These are phyloP conservation scores for Bergia sp. DNA, from an alignment of 92 coral and sea anemone species.

Conservation along the genomic window DNA sequence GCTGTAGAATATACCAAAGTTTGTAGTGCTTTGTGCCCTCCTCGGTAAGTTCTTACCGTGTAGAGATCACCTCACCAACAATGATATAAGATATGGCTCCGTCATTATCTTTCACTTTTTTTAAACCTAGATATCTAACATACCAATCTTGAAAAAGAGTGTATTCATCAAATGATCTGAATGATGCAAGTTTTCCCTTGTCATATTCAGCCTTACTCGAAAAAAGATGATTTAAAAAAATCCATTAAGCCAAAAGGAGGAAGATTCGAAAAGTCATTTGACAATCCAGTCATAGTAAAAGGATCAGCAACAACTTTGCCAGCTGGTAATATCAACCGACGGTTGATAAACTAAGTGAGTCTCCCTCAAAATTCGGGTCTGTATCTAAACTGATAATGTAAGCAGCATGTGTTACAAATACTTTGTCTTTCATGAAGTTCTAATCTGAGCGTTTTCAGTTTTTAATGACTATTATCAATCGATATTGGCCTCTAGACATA, in stretches of 20 bases:
- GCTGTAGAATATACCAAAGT: conserved; percentile 64
- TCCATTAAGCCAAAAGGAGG: conserved; percentile 42
- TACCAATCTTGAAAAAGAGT: conserved; percentile 40
- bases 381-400: conserved; percentile 48
- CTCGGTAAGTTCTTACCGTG: conserved; percentile 69
- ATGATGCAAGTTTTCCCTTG: conserved; percentile 49
- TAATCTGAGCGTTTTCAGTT: conserved; percentile 32
- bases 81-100: conserved; percentile 33
- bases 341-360: conserved; percentile 42
- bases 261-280: background rate
- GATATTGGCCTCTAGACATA: too few relatives aligned
- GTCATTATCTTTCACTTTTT: conserved; percentile 36
- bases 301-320: conserved; percentile 48
- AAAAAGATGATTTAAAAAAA: conserved; percentile 42
- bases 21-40: conserved; percentile 68
- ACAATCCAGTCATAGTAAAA: conserved; percentile 20
- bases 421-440: conserved; percentile 41
- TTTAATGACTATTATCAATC: too few relatives aligned
- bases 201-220: conserved; percentile 47
- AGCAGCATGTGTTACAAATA: conserved; percentile 41
- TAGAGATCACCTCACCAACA: conserved; percentile 59
- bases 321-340: conserved; percentile 63
- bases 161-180: conserved; percentile 50
- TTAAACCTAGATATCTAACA: conserved; percentile 40
- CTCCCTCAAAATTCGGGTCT: conserved; percentile 65